Base-by-base conservation (phyloP, 1,140 invertebrate genomes). In the Psilanteris sp. region DNA sequence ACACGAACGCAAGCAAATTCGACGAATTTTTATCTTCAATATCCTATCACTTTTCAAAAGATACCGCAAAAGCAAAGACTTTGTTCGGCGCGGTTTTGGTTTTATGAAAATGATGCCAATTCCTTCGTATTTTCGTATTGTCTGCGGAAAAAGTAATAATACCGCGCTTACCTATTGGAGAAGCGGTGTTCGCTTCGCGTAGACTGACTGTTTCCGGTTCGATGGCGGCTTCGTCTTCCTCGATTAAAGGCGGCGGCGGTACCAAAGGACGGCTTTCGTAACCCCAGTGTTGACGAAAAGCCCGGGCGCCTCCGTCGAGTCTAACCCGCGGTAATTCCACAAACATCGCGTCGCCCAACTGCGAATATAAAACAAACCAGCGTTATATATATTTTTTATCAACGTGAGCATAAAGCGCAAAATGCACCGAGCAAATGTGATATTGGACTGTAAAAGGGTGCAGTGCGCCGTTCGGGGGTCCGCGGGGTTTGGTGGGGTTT, bases 251-350 rank as follows among this genome's bases (percentile, higher is more conserved):
- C 1, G 92, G 92, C n/a, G 92, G 92, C 1, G 91, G 91, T 22
- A 89, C 89, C 82, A 91, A 82, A 72, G 90, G 90, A 44, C 90
- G 86, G 13, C 90, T 83, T 55, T 90, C 93, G 85, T 89, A 93
- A 73, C 88, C 92, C 92, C 91, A 92, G 44, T 91, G 86, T 41
- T 91, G 88, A 16, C 91, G 83, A 81, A 92, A 90, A 70, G 91
- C 86, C 72, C 90, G 88, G 7, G 90, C 90, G 4, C 92, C 92
- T 7, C 92, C 92, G 78, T 94, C 93, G 54, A 94, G 83, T 24
- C 93, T 89, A 3, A 93, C 91, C 4, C 93, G 90, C 10, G 93
- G 93, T 39, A 93, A 80, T 62, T 92, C 91, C 2, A 91, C 89
- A 79, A 91, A 91, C 81, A 91, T 85, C 9, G 90, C 88, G 77